phyloP scores from a whole-genome alignment of 2,113 vertebrate genomes.

The Calypte anna region DNA sequence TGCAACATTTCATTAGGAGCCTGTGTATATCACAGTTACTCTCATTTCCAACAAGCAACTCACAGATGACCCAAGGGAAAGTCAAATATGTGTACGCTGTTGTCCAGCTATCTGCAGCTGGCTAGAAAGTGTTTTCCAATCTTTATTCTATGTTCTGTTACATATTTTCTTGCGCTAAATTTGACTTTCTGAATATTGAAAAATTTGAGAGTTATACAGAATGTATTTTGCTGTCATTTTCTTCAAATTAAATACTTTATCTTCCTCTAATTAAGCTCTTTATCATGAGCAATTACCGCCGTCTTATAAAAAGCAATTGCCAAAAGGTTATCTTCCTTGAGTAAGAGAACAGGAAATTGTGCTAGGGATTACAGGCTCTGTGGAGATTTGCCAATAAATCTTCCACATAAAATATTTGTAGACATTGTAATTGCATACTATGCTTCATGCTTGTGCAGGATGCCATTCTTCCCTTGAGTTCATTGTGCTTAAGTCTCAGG shows the following conservation, averaged over 20 bases:
- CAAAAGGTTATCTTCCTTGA: slow-evolving; percentile 56
- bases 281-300: slow-evolving; percentile 31
- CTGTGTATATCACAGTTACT: slow-evolving; percentile 9
- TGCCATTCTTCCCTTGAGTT: slow-evolving; percentile 1
- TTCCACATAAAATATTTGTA: slow-evolving; percentile 8
- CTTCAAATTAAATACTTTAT: slow-evolving; percentile 37
- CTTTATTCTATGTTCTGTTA: neutral
- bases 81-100: neutral
- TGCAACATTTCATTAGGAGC: slow-evolving; percentile 33
- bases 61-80: slow-evolving; percentile 11
- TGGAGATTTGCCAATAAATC: slow-evolving; percentile 49
- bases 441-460: neutral
- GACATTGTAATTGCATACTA: neutral
- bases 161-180: neutral
- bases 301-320: slow-evolving; percentile 19
- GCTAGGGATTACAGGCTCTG: slow-evolving; percentile 32
- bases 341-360: slow-evolving; percentile 51
- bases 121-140: slow-evolving; percentile 18
- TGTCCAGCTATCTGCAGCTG: slow-evolving; percentile 49
- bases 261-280: slow-evolving; percentile 40
- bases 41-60: slow-evolving; percentile 24
- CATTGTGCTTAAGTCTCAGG: neutral
- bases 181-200: neutral
- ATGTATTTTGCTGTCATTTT: slow-evolving; percentile 14
- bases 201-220: neutral